These are phyloP conservation scores for Hiodon tergisus DNA, from an alignment of 2,113 vertebrate species.

Conservation along the genomic window DNA sequence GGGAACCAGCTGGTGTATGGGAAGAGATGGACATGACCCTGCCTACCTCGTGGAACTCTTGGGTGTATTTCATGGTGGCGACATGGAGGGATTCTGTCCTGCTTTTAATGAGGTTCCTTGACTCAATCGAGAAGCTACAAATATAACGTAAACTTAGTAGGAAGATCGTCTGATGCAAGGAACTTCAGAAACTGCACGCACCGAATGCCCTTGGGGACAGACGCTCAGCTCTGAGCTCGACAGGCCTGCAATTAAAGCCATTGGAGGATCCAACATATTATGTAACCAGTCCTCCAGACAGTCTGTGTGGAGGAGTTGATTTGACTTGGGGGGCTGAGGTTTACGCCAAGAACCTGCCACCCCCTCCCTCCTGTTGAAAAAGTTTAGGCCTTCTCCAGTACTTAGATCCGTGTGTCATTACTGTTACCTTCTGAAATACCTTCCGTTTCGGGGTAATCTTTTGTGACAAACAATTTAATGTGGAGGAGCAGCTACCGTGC, in stretches of 20 bases:
- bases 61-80: too few relatives aligned
- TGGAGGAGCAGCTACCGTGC: too few relatives aligned
- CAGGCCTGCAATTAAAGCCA: conserved; percentile 26
- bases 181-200: neutral
- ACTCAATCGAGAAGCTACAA: neutral
- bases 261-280: conserved; percentile 34
- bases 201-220: conserved; percentile 27
- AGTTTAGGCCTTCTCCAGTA: neutral
- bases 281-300: conserved; percentile 33
- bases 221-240: conserved; percentile 17
- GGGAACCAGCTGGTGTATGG: too few relatives aligned
- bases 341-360: conserved; percentile 55
- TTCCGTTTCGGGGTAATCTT: too few relatives aligned
- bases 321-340: conserved; percentile 52
- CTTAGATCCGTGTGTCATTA: neutral
- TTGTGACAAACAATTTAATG: too few relatives aligned
- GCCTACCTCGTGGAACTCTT: too few relatives aligned
- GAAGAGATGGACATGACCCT: too few relatives aligned
- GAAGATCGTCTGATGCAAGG: conserved; percentile 4
- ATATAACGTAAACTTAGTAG: neutral
- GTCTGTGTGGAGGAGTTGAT: conserved; percentile 46
- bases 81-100: too few relatives aligned
- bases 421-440: too few relatives aligned
- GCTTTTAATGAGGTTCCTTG: too few relatives aligned
- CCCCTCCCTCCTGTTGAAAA: conserved; percentile 18